Evolutionary conservation across 1,140 invertebrate species (phyloP), one percentile per base, ranked within the genome.

Genomic region (Eciton burchellii): DNA sequence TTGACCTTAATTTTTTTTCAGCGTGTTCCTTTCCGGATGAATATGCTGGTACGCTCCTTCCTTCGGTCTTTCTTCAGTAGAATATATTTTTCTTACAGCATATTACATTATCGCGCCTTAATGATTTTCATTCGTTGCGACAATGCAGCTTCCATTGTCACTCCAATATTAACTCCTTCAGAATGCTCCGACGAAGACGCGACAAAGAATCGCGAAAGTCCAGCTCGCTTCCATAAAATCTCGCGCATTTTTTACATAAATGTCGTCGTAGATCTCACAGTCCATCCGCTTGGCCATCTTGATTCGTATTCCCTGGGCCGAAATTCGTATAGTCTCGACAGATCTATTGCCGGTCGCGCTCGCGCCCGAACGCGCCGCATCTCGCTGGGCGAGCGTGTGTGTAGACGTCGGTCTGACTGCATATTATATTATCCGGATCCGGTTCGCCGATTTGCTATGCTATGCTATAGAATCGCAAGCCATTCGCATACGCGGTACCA

Each of bases 391-490:
- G 60, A 76, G 60, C 43, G 41, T 43, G 21, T 19, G 45, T 66
- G 41, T 65, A 56, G 73, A 52, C 24, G 66, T 41, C 8, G 45
- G 43, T 35, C 60, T n/a, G 60, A 21, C 56, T 83, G 85, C 84
- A 86, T 84, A 86, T 87, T 86, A 83, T 84, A 87, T 87, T 83
- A 86, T 86, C 84, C 16, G 21, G n/a, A 19, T 65, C 47, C 59
- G 45, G 71, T 29, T 68, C 45, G 56, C 66, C 77, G 43, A 60
- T 73, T 73, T 70, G 19, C 56, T 43, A 35, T 24, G 21, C 79
- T 52, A 26, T 26, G 26, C 41, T 74, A 47, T 59, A 59, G 29
- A 56, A 49, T 11, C 79, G 70, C 62, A 57, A 47, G 76, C 54
- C 66, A 71, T 43, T 71, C n/a, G n/a, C 54, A 47, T 56, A 62